phyloP scores from a whole-genome alignment of 2,113 vertebrate genomes.

The Phrynocephalus versicolor region DNA sequence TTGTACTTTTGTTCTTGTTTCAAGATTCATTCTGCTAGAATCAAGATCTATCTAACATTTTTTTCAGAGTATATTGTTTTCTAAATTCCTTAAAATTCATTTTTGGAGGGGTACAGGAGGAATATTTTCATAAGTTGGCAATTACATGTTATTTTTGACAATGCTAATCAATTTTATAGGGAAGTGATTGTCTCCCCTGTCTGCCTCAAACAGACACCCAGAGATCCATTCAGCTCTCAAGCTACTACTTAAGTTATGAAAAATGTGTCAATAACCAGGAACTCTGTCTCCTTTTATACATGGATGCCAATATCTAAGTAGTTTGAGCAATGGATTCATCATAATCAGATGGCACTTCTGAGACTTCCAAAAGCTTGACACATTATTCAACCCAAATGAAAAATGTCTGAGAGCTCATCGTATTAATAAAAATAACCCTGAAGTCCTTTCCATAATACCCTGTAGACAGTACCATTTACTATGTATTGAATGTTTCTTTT shows the following conservation, averaged over 20 bases:
- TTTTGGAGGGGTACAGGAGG: background rate
- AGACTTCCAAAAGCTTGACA: conserved; percentile 28
- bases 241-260: conserved; percentile 36
- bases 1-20: background rate
- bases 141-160: background rate
- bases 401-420: conserved; percentile 21
- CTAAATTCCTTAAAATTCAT: background rate
- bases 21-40: background rate
- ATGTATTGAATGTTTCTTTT: background rate
- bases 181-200: background rate
- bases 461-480: conserved; percentile 28
- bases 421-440: conserved; percentile 46
- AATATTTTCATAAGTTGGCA: background rate
- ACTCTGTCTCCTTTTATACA: conserved; percentile 16
- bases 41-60: background rate
- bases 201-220: background rate
- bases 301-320: conserved; percentile 2
- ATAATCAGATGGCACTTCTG: conserved; percentile 15
- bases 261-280: conserved; percentile 23
- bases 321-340: conserved; percentile 22
- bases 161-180: background rate
- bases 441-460: conserved; percentile 31
- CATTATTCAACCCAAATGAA: conserved; percentile 19
- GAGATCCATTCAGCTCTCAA: background rate
- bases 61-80: background rate